These are phyloP conservation scores for Desmophyllum pertusum DNA, from an alignment of 92 coral and sea anemone genomes.

Conservation along the genomic window DNA sequence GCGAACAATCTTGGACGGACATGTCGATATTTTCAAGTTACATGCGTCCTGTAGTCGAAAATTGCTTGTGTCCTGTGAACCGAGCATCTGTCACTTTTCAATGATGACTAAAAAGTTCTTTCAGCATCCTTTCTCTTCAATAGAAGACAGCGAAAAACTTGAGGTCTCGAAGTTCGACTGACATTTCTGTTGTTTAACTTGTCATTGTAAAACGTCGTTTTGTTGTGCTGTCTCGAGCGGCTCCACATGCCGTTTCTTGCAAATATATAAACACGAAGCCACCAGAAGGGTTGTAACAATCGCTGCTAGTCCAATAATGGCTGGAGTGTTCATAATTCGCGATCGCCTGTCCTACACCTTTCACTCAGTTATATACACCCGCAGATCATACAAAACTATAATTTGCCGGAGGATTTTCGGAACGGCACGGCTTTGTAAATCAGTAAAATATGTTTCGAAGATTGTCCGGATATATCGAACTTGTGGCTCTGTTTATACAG, in stretches of 20 bases:
- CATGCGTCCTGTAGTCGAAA: too few relatives aligned
- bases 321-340: neutral
- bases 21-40: too few relatives aligned
- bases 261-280: neutral
- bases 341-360: neutral
- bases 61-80: neutral
- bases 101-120: neutral
- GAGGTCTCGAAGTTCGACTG: neutral
- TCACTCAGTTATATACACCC: neutral
- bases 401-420: neutral
- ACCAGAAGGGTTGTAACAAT: constrained; percentile 12
- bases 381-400: neutral
- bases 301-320: constrained; percentile 1
- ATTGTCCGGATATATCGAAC: neutral
- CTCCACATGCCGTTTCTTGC: constrained; percentile 12
- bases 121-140: neutral
- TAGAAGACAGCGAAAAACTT: neutral
- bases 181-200: neutral
- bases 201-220: neutral
- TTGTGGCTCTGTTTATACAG: neutral
- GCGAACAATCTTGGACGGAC: neutral
- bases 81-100: neutral
- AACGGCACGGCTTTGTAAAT: neutral
- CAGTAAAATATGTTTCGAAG: neutral
- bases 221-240: constrained; percentile 1